phyloP scores from a whole-genome alignment of 2,797 vertebrate species.

The Urocyon cinereoargenteus region DNA sequence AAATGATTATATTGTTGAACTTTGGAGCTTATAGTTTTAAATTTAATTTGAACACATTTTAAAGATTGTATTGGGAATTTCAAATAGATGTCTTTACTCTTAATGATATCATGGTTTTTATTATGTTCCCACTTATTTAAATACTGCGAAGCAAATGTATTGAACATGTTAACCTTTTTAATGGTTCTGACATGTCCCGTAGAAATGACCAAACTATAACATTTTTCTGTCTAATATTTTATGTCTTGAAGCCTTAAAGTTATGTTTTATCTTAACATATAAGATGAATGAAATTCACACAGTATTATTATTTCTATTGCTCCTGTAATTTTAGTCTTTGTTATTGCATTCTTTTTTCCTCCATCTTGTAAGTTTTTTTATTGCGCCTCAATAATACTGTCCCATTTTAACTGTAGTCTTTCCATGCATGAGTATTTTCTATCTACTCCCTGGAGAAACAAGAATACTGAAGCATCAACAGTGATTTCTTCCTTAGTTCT shows the following conservation, averaged over 20 bases:
- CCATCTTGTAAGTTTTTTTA: background rate
- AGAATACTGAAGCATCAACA: background rate
- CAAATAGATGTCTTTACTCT: background rate
- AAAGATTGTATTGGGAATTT: background rate
- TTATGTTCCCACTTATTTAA: background rate
- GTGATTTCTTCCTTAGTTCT: background rate
- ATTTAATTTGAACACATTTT: slow-evolving; percentile 42
- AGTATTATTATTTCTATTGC: background rate
- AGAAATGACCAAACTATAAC: background rate
- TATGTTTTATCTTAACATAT: background rate
- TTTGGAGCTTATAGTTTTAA: background rate
- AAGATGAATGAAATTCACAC: background rate
- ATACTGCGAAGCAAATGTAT: background rate
- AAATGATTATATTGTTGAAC: background rate
- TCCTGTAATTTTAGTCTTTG: background rate
- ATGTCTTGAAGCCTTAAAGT: background rate
- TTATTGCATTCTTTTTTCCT: background rate
- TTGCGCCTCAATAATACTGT: background rate
- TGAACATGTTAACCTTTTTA: background rate
- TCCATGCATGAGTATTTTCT: background rate
- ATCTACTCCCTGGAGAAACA: background rate
- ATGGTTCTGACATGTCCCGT: background rate
- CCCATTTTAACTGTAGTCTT: background rate
- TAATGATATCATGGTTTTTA: background rate
- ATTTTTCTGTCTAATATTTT: background rate